Evolutionary conservation across 2,113 vertebrate species (phyloP), one percentile per base, ranked within the genome.

Genomic region (Eulacestoma nigropectus): DNA sequence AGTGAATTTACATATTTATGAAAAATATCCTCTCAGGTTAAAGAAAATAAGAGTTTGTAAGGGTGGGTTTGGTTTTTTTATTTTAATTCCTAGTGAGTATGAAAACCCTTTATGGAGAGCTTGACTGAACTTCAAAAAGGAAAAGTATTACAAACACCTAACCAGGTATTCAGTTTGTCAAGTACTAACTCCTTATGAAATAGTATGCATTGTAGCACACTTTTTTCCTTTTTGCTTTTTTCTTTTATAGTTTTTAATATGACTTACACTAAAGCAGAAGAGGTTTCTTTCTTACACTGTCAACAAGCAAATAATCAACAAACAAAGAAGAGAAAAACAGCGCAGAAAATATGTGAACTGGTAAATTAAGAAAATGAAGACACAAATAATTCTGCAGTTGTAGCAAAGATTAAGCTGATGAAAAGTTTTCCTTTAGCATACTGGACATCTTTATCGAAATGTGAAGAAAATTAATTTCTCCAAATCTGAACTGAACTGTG

Each of bases 1-100:
- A 88, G 21, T 16, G 79, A 73, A 60, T 96, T 92, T 97, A 94
- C 94, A 95, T 97, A 97, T 96, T 97, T 96, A 97, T 94, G 93
- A 57, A 97, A 97, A 97, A 77, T 49, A 87, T 57, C 42, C 55
- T 97, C 92, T 72, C 79, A 95, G 67, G 23, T 90, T 72, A 95
- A 83, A 63, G 57, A 89, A 95, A 94, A 78, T 82, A 88, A 8
- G n/a, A 83, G 26, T 52, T 78, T 7, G 1, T 21, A 47, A 19
- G 42, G 22, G 39, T 67, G 17, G 5, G 6, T 14, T 75, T 62
- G 39, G 5, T 3, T 68, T 87, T 83, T 73, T 89, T 25, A 42
- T 53, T 95, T 70, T 72, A 62, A 80, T 72, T 96, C 63, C 74
- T 90, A 57, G 37, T 74, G 59, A 84, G 50, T 5, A 4, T 65